phyloP scores from a whole-genome alignment of 2,888 invertebrate genomes.

The Clitarchus hookeri region DNA sequence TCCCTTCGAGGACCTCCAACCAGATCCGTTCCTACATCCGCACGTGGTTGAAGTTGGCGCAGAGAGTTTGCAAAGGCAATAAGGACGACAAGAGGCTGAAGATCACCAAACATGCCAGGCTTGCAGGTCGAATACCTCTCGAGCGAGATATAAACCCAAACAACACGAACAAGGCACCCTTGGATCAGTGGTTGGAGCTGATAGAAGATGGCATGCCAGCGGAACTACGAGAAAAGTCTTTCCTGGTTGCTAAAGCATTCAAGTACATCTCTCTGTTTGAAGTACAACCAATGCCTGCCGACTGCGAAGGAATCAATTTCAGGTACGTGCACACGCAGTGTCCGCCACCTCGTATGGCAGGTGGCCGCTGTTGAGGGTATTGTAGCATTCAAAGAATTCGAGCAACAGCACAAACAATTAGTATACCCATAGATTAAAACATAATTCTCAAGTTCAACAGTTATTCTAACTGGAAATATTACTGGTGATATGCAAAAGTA shows the following conservation, averaged over 20 bases:
- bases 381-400: too few species aligned
- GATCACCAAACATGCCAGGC: background rate
- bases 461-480: too few species aligned
- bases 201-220: background rate
- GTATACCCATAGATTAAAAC: too few species aligned
- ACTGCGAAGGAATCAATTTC: background rate
- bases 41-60: background rate
- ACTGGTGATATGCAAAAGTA: too few species aligned
- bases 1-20: background rate
- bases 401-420: too few species aligned
- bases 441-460: too few species aligned
- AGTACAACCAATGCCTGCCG: background rate
- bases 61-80: background rate
- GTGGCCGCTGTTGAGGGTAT: too few species aligned
- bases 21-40: background rate
- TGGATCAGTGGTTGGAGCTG: conserved; percentile 14
- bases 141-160: background rate
- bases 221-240: background rate
- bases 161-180: background rate
- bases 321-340: background rate
- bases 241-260: conserved; percentile 7
- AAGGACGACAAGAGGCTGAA: background rate
- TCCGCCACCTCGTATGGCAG: too few species aligned
- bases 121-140: background rate
- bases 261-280: background rate